phyloP scores from a whole-genome alignment of 2,888 invertebrate species.

The Dendrolimus houi region DNA sequence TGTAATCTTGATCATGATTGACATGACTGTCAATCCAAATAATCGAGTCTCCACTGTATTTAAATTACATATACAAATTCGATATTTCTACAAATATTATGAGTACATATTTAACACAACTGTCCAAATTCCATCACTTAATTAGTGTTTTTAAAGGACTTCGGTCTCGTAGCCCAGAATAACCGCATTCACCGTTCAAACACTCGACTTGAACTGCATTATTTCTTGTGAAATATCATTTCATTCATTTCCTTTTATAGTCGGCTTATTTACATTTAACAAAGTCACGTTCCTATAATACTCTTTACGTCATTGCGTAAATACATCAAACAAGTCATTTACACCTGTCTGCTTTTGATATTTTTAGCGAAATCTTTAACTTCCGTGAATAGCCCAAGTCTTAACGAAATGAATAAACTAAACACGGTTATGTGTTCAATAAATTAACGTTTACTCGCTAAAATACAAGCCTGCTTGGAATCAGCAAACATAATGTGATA shows the following conservation, averaged over 20 bases:
- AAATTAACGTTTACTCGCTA: conserved; percentile 19
- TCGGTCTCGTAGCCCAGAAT: background rate
- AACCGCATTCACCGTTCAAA: background rate
- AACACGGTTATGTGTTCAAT: conserved; percentile 17
- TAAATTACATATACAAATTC: no score
- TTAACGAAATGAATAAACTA: conserved; percentile 18
- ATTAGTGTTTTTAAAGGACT: no score
- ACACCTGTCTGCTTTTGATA: background rate
- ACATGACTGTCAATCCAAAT: no score
- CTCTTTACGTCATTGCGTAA: background rate
- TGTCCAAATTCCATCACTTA: no score
- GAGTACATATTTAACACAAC: no score
- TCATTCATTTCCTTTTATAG: background rate
- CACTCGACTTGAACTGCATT: background rate
- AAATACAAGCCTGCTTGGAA: conserved; percentile 3
- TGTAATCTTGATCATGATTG: no score
- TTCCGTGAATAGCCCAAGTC: conserved; percentile 5
- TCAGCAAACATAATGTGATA: background rate
- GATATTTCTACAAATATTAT: no score
- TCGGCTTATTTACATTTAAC: background rate
- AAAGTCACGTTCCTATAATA: background rate
- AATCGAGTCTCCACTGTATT: no score
- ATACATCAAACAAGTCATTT: background rate
- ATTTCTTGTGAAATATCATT: background rate
- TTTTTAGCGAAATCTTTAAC: conserved; percentile 6